Percentiles rank a stretch among this genome's conserved stretches.
These are phyloP conservation scores for Drosophila bocqueti DNA, from an alignment of 1,140 invertebrate genomes.

Conservation along the genomic window DNA sequence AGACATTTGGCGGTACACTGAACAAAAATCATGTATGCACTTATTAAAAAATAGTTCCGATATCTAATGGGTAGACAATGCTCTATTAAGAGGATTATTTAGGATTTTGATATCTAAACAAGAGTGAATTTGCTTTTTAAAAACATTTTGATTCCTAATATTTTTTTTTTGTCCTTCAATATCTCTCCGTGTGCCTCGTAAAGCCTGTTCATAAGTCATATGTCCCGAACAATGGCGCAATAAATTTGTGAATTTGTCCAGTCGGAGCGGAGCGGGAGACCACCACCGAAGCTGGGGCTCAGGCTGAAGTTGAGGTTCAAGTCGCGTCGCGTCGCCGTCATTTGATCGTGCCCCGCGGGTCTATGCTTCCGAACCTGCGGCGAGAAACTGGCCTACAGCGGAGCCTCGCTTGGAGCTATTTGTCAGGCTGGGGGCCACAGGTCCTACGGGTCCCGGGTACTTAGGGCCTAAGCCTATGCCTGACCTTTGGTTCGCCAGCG, in stretches of 20 bases:
- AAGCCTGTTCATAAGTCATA: constrained; percentile 77
- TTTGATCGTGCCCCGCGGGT: constrained; percentile 71
- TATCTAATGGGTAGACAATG: accelerated
- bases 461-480: constrained; percentile 48
- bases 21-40: neutral
- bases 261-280: constrained; percentile 54
- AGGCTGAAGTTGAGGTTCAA: constrained; percentile 14
- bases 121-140: neutral
- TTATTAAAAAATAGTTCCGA: neutral
- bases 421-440: constrained; percentile 60
- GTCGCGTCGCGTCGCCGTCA: constrained; percentile 51
- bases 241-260: constrained; percentile 83
- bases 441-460: constrained; percentile 27
- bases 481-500: constrained; percentile 58
- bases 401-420: constrained; percentile 65
- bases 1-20: constrained; percentile 1
- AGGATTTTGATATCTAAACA: neutral
- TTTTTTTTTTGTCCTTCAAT: neutral
- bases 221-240: constrained; percentile 74
- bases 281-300: constrained; percentile 52
- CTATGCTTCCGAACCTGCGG: constrained; percentile 72
- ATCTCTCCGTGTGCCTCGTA: constrained; percentile 10
- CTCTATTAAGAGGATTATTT: no score
- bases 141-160: neutral
- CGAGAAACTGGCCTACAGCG: constrained; percentile 34